Percentiles rank a stretch among this genome's conserved stretches.
Conservation (phyloP, 2,113 vertebrate genomes). For the Felis catus region F.catus_Fca126_mat1.0 CM031417.1:110171001-110171500, state of each 20-base stretch:
- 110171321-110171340: not conserved
- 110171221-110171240: not conserved
- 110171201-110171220: not conserved
- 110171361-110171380: not conserved
- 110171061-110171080: not conserved
- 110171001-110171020: not conserved
- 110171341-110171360: not conserved
- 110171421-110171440: not conserved
- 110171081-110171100: not conserved
- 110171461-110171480: slow-evolving; percentile 8
- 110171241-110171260: not conserved
- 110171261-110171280: not conserved
- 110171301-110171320: not conserved
- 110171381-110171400: not conserved
- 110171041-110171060: not conserved
- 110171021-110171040: not conserved
- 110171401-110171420: not conserved
- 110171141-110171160: not conserved
- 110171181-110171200: not conserved
- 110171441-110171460: not conserved
- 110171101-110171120: not conserved
- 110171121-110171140: not conserved
- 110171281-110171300: not conserved
- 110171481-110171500: slow-evolving; percentile 23
- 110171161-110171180: not conserved